A percentile compares a stretch with the other conserved stretches of the same genome.
Conservation (phyloP, 1,140 invertebrate genomes). For the Psilanteris sp. region DNA sequence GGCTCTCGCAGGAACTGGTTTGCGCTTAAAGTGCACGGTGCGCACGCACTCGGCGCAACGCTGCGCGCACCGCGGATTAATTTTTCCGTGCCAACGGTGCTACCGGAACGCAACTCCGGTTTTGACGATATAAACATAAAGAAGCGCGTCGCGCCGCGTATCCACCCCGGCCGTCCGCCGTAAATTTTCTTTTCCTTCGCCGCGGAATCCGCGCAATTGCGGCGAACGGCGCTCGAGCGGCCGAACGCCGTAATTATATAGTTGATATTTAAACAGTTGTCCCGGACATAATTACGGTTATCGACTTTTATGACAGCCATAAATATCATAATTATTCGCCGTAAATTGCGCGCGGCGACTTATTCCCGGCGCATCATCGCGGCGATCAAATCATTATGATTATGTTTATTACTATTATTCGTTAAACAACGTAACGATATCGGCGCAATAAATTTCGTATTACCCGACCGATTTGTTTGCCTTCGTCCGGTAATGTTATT, state of each 20-base stretch:
- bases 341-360: conserved; percentile 27
- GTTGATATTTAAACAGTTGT: conserved; percentile 57
- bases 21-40: conserved; percentile 30
- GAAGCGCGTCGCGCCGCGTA: conserved; percentile 1
- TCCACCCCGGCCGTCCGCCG: conserved; percentile 12
- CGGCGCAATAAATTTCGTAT: too few species aligned
- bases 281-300: conserved; percentile 41
- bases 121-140: conserved; percentile 55
- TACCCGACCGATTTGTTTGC: too few species aligned
- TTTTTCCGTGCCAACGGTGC: conserved; percentile 51
- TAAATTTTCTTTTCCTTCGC: conserved; percentile 54
- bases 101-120: conserved; percentile 51
- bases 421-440: too few species aligned
- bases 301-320: conserved; percentile 51
- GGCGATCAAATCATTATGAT: too few species aligned
- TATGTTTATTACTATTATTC: too few species aligned
- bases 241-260: conserved; percentile 46
- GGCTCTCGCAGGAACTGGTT: conserved; percentile 58
- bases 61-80: conserved; percentile 51
- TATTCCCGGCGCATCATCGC: too few species aligned
- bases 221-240: conserved; percentile 26
- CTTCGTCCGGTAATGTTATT: too few species aligned
- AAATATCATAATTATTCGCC: conserved; percentile 54
- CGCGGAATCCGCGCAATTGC: conserved; percentile 17
- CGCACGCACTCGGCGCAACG: conserved; percentile 14